phyloP scores from a whole-genome alignment of 2,888 invertebrate genomes.

The Xestia sexstrigata region DNA sequence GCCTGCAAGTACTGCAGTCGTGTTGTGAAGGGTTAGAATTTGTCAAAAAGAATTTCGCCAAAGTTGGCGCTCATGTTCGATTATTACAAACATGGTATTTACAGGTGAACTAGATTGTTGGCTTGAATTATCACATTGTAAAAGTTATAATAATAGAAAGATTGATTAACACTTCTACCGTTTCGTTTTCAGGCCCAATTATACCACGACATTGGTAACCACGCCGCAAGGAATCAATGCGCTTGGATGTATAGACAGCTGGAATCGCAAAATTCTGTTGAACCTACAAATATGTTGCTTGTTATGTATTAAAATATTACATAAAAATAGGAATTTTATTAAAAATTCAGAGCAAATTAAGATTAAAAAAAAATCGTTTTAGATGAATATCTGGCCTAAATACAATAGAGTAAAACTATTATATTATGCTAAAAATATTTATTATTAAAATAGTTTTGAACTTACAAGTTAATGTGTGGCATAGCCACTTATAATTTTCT shows the following conservation, averaged over 20 bases:
- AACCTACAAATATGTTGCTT: slow-evolving; percentile 89
- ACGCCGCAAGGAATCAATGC: slow-evolving; percentile 94
- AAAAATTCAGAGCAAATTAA: neutral
- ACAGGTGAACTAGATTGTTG: slow-evolving; percentile 85
- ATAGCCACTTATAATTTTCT: neutral
- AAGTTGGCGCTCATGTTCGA: slow-evolving; percentile 94
- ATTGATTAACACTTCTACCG: neutral
- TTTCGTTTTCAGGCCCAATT: slow-evolving; percentile 91
- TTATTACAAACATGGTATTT: slow-evolving; percentile 94
- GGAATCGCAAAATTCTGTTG: slow-evolving; percentile 93
- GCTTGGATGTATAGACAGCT: slow-evolving; percentile 95
- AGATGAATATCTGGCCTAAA: neutral
- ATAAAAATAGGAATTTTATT: neutral
- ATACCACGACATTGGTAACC: slow-evolving; percentile 94
- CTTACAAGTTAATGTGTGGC: slow-evolving; percentile 11
- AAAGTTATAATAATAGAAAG: slow-evolving; percentile 2
- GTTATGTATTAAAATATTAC: slow-evolving; percentile 86
- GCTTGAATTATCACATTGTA: neutral
- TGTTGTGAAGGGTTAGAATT: slow-evolving; percentile 92
- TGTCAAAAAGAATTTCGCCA: slow-evolving; percentile 93
- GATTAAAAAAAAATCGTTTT: neutral
- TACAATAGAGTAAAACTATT: neutral
- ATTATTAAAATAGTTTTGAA: slow-evolving; percentile 24
- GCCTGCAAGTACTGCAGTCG: slow-evolving; percentile 88
- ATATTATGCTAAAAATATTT: neutral